Conservation (phyloP, 2,797 vertebrate species). For the Microchirus variegatus region DNA sequence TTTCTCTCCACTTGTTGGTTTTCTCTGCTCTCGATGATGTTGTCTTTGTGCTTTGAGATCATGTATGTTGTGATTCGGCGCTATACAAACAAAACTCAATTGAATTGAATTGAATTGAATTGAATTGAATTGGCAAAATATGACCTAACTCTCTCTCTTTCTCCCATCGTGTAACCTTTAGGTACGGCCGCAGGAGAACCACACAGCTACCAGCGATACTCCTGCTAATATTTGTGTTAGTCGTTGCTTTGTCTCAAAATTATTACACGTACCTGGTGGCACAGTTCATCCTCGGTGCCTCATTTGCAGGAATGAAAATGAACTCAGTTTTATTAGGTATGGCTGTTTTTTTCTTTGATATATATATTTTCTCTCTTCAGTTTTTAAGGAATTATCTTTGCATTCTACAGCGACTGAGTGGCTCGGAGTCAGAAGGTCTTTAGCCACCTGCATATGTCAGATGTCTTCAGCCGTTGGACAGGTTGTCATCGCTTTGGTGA, state of each 20-base stretch:
- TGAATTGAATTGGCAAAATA: no score
- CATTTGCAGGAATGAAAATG: conserved; percentile 67
- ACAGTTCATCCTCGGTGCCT: conserved; percentile 76
- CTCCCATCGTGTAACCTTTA: conserved; percentile 48
- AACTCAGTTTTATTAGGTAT: conserved; percentile 77
- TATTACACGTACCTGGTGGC: conserved; percentile 76
- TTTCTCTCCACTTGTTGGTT: no score
- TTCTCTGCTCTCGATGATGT: no score
- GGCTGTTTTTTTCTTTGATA: background rate
- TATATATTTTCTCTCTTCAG: background rate
- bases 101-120: no score
- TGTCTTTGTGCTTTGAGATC: no score
- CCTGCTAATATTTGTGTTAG: conserved; percentile 54
- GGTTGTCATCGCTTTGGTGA: conserved; percentile 75
- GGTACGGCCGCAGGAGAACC: conserved; percentile 80
- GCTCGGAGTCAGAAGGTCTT: conserved; percentile 77
- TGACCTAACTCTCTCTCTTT: no score
- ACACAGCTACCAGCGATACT: conserved; percentile 74
- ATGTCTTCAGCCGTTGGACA: conserved; percentile 67
- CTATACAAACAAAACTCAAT: no score
- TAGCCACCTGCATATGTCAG: conserved; percentile 71
- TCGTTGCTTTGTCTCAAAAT: conserved; percentile 74
- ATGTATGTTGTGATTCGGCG: no score
- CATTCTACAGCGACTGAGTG: conserved; percentile 80
- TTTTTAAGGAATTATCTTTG: background rate